These are phyloP conservation scores for Chaetura pelagica DNA, from an alignment of 2,113 vertebrate species.

Conservation along the genomic window DNA sequence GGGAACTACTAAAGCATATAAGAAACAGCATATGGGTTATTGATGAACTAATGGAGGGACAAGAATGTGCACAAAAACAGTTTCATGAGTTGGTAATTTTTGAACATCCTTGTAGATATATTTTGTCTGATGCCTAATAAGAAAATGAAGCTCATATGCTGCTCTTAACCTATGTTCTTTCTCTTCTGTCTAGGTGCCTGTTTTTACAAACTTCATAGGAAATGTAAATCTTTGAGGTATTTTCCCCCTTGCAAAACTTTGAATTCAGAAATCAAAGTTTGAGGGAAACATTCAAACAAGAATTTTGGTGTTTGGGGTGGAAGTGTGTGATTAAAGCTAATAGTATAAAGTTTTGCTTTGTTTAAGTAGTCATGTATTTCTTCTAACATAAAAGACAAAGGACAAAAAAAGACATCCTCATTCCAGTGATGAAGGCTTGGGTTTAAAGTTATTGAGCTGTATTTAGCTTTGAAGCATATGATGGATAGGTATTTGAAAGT, in stretches of 20 bases:
- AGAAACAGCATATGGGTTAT: background rate
- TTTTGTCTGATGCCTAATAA: background rate
- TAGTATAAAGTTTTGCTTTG: background rate
- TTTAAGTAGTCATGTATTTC: background rate
- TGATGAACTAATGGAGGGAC: background rate
- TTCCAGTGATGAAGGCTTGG: background rate
- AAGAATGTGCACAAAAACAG: background rate
- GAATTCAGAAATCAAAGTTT: background rate
- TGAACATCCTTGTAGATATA: background rate
- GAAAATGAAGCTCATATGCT: background rate
- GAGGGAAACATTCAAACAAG: background rate
- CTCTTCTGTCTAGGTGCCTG: background rate
- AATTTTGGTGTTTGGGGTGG: background rate
- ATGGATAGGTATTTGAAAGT: background rate
- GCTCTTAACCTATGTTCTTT: background rate
- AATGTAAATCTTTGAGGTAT: background rate
- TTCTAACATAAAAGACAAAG: background rate
- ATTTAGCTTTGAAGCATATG: background rate
- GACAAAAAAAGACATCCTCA: background rate
- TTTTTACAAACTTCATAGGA: background rate
- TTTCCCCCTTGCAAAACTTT: background rate
- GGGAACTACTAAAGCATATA: background rate
- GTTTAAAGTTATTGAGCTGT: background rate
- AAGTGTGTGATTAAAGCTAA: background rate
- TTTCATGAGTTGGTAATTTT: background rate